phyloP scores from a whole-genome alignment of 2,797 vertebrate species.

The Peromyscus attwateri region DNA sequence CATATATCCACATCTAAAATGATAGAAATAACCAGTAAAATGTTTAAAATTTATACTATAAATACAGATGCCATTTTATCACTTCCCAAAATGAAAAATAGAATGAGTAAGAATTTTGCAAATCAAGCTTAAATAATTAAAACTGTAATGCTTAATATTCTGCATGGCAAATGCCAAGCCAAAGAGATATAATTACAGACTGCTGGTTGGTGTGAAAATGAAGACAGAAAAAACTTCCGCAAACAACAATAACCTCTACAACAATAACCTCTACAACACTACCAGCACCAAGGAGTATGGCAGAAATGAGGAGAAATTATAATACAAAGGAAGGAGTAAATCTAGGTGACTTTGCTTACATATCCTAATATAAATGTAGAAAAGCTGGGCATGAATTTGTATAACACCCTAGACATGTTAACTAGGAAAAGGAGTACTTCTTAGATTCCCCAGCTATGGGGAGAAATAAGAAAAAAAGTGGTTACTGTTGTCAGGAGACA shows the following conservation, averaged over 20 bases:
- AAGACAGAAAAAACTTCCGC: not conserved
- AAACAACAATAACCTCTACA: not conserved
- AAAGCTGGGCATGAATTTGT: not conserved
- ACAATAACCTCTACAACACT: not conserved
- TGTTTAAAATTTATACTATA: not conserved
- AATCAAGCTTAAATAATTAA: not conserved
- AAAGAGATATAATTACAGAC: no score
- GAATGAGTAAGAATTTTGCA: not conserved
- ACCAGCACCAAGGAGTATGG: not conserved
- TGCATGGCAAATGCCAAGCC: not conserved
- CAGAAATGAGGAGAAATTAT: not conserved
- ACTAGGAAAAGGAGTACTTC: not conserved
- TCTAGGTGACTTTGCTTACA: not conserved
- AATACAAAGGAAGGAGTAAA: not conserved
- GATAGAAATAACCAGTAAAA: not conserved
- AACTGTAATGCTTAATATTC: not conserved
- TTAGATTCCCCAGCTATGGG: not conserved
- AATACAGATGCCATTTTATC: not conserved
- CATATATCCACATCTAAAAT: not conserved
- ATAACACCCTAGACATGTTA: not conserved
- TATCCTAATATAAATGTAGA: not conserved
- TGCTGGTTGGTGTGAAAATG: not conserved
- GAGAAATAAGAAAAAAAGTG: not conserved
- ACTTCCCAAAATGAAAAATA: not conserved
- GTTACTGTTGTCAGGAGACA: not conserved